Conservation (phyloP, 1,140 invertebrate species). For the Drosophila repleta region DNA sequence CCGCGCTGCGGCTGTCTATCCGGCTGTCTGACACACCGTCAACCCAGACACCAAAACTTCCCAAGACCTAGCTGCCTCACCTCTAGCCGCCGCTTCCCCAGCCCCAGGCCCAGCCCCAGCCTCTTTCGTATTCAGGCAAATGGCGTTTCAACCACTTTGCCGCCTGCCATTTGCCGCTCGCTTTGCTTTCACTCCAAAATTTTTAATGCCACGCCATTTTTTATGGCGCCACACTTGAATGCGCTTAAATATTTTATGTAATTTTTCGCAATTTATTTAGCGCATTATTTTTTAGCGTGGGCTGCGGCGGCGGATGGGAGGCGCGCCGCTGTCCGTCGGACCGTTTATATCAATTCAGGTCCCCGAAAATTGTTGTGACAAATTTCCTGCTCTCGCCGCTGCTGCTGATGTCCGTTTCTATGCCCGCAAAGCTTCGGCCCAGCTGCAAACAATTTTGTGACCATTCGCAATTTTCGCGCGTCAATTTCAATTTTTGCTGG, state of each 20-base stretch:
- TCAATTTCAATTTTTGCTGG: constrained; percentile 68
- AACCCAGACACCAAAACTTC: constrained; percentile 25
- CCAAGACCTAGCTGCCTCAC: not conserved
- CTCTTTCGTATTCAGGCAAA: constrained; percentile 24
- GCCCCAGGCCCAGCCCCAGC: not conserved
- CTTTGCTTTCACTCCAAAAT: constrained; percentile 72
- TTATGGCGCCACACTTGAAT: constrained; percentile 78
- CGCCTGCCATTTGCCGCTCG: constrained; percentile 64
- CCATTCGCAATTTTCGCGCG: constrained; percentile 41
- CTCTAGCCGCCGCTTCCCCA: not conserved
- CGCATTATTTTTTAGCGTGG: constrained; percentile 74
- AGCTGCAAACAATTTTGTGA: constrained; percentile 31
- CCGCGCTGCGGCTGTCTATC: constrained; percentile 57
- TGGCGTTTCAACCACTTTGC: constrained; percentile 50
- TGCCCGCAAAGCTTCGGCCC: constrained; percentile 22
- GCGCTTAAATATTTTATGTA: constrained; percentile 83
- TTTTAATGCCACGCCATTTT: constrained; percentile 79
- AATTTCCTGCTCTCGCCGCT: constrained; percentile 26
- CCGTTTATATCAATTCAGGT: constrained; percentile 75
- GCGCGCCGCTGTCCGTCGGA: constrained; percentile 12
- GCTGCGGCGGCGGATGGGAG: too few species aligned
- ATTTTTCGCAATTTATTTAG: constrained; percentile 83
- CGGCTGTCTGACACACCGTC: constrained; percentile 52
- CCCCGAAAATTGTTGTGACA: constrained; percentile 47
- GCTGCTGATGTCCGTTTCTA: constrained; percentile 12